These are phyloP conservation scores for Whitmania pigra DNA, from an alignment of 1,140 invertebrate species.

Conservation along the genomic window DNA sequence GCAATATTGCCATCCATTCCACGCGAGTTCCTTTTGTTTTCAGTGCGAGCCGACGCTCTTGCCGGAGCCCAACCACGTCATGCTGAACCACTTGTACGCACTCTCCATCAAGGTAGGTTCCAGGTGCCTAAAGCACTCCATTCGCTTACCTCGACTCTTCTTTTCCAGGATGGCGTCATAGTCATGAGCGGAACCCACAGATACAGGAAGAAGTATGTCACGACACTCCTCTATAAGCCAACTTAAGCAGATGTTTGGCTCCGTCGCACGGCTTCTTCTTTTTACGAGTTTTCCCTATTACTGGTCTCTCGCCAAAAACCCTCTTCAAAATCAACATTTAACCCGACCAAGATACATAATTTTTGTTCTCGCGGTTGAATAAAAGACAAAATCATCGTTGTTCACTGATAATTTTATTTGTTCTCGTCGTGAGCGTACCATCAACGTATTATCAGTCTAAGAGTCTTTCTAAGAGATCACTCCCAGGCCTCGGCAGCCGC, in stretches of 20 bases:
- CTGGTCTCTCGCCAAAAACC: too few relatives aligned
- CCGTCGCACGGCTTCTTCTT: not conserved
- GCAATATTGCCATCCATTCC: not conserved
- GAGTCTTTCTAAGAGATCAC: slow-evolving; percentile 31
- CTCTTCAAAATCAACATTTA: not conserved
- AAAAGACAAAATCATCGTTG: too few relatives aligned
- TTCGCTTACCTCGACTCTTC: slow-evolving; percentile 21
- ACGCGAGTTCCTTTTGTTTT: slow-evolving; percentile 27
- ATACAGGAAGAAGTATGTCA: slow-evolving; percentile 98
- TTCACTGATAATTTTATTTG: too few relatives aligned
- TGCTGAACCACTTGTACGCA: slow-evolving; percentile 99
- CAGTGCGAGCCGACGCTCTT: slow-evolving; percentile 93
- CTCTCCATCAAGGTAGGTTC: slow-evolving; percentile 71
- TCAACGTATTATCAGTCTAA: not conserved
- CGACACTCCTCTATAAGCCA: slow-evolving; percentile 94
- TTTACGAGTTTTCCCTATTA: not conserved
- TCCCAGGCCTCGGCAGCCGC: slow-evolving; percentile 52
- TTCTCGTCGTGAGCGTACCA: not conserved
- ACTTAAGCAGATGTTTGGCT: slow-evolving; percentile 50
- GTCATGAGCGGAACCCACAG: slow-evolving; percentile 91
- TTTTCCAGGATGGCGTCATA: slow-evolving; percentile 79
- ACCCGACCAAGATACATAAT: not conserved
- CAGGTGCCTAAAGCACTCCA: not conserved
- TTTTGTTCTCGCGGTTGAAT: not conserved
- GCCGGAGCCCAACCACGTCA: slow-evolving; percentile 95